Base-by-base conservation (phyloP, 2,113 vertebrate species). In the Neodontobutis hainanensis region DNA sequence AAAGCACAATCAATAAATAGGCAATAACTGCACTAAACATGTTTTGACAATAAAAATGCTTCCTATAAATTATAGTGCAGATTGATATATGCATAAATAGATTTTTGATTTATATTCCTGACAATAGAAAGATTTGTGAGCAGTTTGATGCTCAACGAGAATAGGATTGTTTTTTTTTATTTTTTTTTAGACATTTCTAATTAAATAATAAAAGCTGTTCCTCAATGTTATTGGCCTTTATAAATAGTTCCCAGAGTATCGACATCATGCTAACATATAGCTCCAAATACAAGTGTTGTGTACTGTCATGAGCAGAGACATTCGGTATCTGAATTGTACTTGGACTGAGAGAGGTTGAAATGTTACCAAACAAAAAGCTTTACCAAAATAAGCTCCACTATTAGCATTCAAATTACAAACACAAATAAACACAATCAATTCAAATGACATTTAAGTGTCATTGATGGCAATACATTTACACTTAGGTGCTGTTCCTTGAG, bases 1-100 rank as follows among this genome's bases (percentile, higher is more conserved):
- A 92, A 93, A 95, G 90, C 93, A 94, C 92, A 85, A 94, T 93
- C 92, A 94, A 94, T 91, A 94, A 95, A 95, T 93, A 95, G 94
- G 93, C 91, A 93, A 91, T 92, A 94, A 95, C 94, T 94, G 70
- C 69, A 96, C 94, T 94, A 94, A 93, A 95, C 92, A 92, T 27
- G 89, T 73, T 94, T 94, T 79, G 93, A 94, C 92, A 90, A 94
- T 92, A 92, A 92, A 95, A 96, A 95, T 90, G 93, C 93, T 93
- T 94, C 92, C 92, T 90, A 93, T 91, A 94, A 96, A 96, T 94
- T 92, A 95, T 96, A 97, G 96, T 98, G 96, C 95, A 97, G 94
- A 94, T 93, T 93, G 91, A 95, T 94, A 95, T 94, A 97, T 96
- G 96, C 94, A 99, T 98, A 96, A 97, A 96, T 93, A 95, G 94